Base-by-base conservation (phyloP, 2,113 vertebrate species). In the Trichechus manatus region DNA sequence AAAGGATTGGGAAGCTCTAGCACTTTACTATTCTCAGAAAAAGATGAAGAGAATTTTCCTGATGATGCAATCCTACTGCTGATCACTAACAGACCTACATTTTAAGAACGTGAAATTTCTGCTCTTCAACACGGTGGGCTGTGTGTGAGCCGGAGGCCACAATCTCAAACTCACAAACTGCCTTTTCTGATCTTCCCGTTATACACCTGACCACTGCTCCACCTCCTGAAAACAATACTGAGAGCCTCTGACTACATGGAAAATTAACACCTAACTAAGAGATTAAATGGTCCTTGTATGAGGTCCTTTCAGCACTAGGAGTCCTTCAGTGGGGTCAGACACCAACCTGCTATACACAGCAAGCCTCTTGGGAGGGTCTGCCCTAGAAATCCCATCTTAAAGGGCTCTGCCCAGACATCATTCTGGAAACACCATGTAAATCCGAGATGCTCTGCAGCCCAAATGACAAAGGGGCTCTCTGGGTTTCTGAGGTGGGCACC, bases 31-130 rank as follows among this genome's bases (percentile, higher is more conserved):
- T 63, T 91, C 83, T 80, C 82, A 84, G 63, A 47, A 93, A 92
- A 95, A 91, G 79, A 94, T 72, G 82, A 87, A 79, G 68, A 95
- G 23, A 53, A 89, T 77, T 94, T 96, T 97, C 91, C 68, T 87
- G 82, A 82, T 94, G 94, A 96, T 66, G 83, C 78, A 95, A 93
- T 95, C 63, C 70, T 42, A 6, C 53, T 82, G 42, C 68, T 96
- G 92, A 83, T 92, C 83, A 94, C 70, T 94, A 90, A 95, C 90
- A 95, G 89, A 95, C 23, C 80, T 80, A 44, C 47, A 77, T 59
- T 79, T 94, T 82, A 79, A 93, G 53, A 96, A 93, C n/a, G 0
- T 70, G 33, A 89, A 93, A 83, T 25, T 66, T 80, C 47, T 91
- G 44, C 66, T 87, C 85, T 88, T 96, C 61, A 53, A 78, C 15